Base-by-base conservation (phyloP, 2,888 invertebrate species). In the Tinea pellionella region DNA sequence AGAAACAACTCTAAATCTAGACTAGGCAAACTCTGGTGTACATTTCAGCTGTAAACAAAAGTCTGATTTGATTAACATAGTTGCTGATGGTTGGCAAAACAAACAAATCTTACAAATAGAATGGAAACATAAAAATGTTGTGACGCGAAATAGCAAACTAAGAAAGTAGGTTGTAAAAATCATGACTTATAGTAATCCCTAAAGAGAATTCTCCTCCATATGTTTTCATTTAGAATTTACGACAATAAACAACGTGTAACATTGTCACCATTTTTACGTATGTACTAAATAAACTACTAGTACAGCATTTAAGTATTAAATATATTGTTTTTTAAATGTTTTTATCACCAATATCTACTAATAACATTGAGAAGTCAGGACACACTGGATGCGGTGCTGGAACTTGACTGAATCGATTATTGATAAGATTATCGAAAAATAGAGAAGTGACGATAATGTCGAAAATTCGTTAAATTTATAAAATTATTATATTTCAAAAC, bases 191-290 rank as follows among this genome's bases (percentile, higher is more conserved):
- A 53, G 53, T 53, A 18, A 53, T 53, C 53, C 53, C 53, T n/a
- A 18, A 24, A 16, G 53, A n/a, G 19, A 24, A 53, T 18, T 15
- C 47, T 15, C 47, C 47, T 47, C 47, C 8, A 16, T 65, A 65
- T 69, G 68, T 72, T 75, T 78, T 75, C 74, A 76, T 77, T 74
- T 72, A 60, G 69, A 67, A 70, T 77, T 77, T 78, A 78, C 77
- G 77, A 75, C 65, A 68, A 62, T 70, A 71, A 73, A 69, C 70
- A 68, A 47, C 47, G 47, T 6, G 12, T 47, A 47, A 47, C 47
- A 37, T 37, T 37, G 37, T 37, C 37, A 9, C 70, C 68, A 69
- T 69, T 68, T 24, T 37, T 37, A 37, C 37, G 9, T 9, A 37
- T 37, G 9, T 37, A 37, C n/a, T 12, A 6, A 37, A 9, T 9